phyloP scores from a whole-genome alignment of 2,113 vertebrate species.

The Pyrgilauda ruficollis region DNA sequence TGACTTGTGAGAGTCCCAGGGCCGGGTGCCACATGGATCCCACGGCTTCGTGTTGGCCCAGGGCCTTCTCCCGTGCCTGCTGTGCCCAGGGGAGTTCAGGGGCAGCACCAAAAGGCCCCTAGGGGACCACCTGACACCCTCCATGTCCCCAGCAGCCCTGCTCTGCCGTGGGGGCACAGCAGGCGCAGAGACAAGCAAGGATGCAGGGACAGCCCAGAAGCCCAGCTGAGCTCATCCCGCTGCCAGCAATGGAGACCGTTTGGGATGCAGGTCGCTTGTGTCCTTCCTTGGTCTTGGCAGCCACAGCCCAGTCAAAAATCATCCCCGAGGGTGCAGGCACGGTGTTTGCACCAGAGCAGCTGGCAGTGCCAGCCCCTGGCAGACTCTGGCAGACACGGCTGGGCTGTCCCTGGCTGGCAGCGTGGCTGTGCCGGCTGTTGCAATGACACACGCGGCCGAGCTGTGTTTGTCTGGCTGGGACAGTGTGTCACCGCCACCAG shows the following conservation, averaged over 20 bases:
- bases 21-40: rapidly evolving
- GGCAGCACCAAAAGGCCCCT: background rate
- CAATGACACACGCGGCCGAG: background rate
- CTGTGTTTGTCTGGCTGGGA: background rate
- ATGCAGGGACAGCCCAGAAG: too few relatives aligned
- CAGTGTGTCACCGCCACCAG: rapidly evolving
- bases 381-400: rapidly evolving
- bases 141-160: rapidly evolving
- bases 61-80: rapidly evolving
- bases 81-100: background rate
- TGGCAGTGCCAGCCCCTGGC: background rate
- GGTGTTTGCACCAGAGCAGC: background rate
- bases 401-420: background rate
- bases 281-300: background rate
- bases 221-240: rapidly evolving
- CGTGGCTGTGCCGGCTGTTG: background rate
- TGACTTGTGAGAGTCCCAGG: rapidly evolving
- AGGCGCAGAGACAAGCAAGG: background rate
- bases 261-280: rapidly evolving
- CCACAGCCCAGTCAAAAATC: background rate
- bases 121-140: background rate
- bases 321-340: rapidly evolving
- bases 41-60: rapidly evolving
- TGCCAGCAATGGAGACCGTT: rapidly evolving
- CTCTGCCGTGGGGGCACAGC: rapidly evolving